Conservation (phyloP, 2,113 vertebrate species). For the Leiothrix lutea region DNA sequence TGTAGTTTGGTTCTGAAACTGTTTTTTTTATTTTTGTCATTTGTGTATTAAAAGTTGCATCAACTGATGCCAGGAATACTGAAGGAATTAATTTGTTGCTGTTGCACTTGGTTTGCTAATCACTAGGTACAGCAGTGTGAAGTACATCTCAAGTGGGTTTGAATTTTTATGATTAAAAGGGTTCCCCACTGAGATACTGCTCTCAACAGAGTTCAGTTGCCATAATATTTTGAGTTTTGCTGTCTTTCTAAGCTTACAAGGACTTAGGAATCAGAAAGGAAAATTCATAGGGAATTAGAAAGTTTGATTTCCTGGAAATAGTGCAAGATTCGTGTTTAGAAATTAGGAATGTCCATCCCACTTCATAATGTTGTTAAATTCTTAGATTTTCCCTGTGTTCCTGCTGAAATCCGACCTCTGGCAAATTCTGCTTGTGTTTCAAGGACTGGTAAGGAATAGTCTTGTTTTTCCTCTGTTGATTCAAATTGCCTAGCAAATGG, state of each 20-base stretch:
- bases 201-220: not conserved
- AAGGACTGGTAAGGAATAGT: conserved; percentile 70
- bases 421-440: conserved; percentile 14
- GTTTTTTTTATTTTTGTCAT: not conserved
- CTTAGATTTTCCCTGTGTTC: conserved; percentile 63
- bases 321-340: fast-evolving
- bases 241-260: not conserved
- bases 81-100: not conserved
- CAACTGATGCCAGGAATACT: not conserved
- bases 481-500: not conserved
- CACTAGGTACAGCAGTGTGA: not conserved
- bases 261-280: not conserved
- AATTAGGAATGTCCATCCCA: not conserved
- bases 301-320: not conserved
- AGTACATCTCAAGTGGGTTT: not conserved
- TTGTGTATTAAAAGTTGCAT: not conserved
- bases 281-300: not conserved
- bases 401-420: conserved; percentile 57
- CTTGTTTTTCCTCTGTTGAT: not conserved
- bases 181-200: not conserved
- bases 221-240: fast-evolving
- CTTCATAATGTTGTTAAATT: not conserved
- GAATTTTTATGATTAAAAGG: not conserved
- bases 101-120: not conserved
- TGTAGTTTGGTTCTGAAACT: not conserved